A percentile compares a stretch with the other conserved stretches of the same genome.
phyloP scores from a whole-genome alignment of 2,113 vertebrate species.

The Aramus guarauna region DNA sequence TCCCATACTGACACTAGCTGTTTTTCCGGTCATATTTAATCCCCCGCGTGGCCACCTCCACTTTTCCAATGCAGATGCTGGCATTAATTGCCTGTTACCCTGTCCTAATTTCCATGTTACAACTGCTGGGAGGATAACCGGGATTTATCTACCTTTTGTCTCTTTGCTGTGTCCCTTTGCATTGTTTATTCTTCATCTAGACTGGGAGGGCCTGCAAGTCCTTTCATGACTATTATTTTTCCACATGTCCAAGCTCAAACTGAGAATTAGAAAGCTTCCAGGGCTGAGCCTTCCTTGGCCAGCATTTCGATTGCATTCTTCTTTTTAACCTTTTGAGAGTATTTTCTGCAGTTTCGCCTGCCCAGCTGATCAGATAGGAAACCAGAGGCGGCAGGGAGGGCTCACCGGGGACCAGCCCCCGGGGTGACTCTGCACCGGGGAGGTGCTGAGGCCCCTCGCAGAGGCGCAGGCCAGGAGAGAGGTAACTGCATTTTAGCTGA shows the following conservation, averaged over 20 bases:
- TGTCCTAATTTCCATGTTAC: not conserved
- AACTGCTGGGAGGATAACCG: not conserved
- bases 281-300: not conserved
- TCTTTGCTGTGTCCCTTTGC: not conserved
- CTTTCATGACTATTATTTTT: conserved; percentile 45
- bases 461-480: not conserved
- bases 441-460: not conserved
- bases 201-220: not conserved
- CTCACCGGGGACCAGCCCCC: not conserved
- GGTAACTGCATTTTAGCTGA: not conserved
- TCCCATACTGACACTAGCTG: not conserved
- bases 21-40: not conserved
- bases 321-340: conserved; percentile 34
- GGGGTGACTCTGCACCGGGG: not conserved
- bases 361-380: not conserved
- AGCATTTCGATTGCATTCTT: not conserved
- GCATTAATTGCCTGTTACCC: not conserved
- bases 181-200: not conserved
- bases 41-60: not conserved
- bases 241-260: conserved; percentile 44
- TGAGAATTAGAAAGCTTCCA: conserved; percentile 33
- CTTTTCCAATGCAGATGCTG: not conserved
- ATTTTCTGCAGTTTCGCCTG: not conserved
- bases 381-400: not conserved
- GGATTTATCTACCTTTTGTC: not conserved